These are phyloP conservation scores for Dynastes tityus DNA, from an alignment of 2,888 invertebrate genomes.

Conservation along the genomic window DNA sequence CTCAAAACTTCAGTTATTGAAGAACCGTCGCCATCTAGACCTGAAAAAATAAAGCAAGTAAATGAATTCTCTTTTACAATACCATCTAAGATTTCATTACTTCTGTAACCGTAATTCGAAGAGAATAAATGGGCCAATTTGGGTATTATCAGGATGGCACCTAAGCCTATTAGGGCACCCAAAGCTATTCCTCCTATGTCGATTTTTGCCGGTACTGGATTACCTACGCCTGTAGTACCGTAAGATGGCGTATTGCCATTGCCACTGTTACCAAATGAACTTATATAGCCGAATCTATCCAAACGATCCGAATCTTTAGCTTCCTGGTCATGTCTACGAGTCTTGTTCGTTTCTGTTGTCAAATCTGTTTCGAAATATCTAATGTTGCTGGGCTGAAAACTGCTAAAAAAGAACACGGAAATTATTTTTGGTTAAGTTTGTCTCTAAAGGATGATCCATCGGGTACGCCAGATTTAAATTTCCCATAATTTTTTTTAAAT, in stretches of 20 bases:
- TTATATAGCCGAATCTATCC: conserved; percentile 73
- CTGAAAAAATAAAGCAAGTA: conserved; percentile 57
- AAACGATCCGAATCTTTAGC: conserved; percentile 66
- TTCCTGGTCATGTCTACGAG: conserved; percentile 64
- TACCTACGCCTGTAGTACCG: conserved; percentile 70
- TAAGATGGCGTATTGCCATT: conserved; percentile 51
- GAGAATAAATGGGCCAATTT: conserved; percentile 84
- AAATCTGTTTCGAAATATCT: conserved; percentile 67
- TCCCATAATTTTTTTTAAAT: no score
- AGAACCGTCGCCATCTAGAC: conserved; percentile 68
- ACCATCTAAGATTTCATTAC: conserved; percentile 68
- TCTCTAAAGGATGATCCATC: neutral
- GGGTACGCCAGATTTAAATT: no score
- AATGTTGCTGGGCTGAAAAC: conserved; percentile 70
- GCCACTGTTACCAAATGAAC: conserved; percentile 73
- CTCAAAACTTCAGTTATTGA: conserved; percentile 78
- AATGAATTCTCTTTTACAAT: neutral
- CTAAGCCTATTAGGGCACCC: conserved; percentile 86
- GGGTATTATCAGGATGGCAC: conserved; percentile 85
- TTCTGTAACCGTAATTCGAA: conserved; percentile 80
- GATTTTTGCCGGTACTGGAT: conserved; percentile 82
- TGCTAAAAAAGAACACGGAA: conserved; percentile 49
- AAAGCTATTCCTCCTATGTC: conserved; percentile 87
- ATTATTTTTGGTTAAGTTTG: neutral
- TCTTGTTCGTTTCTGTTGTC: conserved; percentile 50